Base-by-base conservation (phyloP, 2,797 vertebrate species). In the Lophotriccus pileatus region DNA sequence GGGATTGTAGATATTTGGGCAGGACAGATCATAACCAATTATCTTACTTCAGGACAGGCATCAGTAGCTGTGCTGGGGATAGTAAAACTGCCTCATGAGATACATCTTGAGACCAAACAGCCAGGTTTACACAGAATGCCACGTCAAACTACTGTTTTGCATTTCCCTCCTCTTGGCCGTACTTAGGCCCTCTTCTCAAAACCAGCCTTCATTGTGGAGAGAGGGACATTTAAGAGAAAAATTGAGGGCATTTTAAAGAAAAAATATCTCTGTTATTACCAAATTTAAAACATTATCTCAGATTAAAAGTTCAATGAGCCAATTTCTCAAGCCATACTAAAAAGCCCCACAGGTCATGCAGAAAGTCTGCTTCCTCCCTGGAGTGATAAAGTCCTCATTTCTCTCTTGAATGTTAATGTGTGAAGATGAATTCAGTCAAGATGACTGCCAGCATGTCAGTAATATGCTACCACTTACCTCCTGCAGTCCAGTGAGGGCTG, bases 11-110 rank as follows among this genome's bases (percentile, higher is more conserved):
- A 17, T 83, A 77, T 46, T 93, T 76, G 36, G 20, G 36, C 24
- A 63, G 43, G 37, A 75, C 36, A 66, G 66, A 68, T 77, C 41
- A 62, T n/a, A 83, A 78, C 0, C 1, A 37, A 44, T 66, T 78
- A 17, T 58, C 64, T 44, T 68, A 63, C 83, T 72, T 84, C n/a
- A 79, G 37, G 46, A 79, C 30, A 84, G 94, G 90, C 8, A 56
- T 27, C 46, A 63, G 50, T 44, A 89, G 58, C 39, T 84, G 39
- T 27, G 39, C 32, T 68, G 21, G 47, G 30, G 59, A 36, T 43
- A 67, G 32, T 30, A 60, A 90, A 90, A 88, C 50, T 58, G n/a
- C 34, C n/a, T 30, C 21, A 24, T 10, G 21, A 89, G 73, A 75
- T 19, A 47, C 21, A 34, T 64, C 25, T 37, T 67, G 44, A 93